A percentile compares a stretch with the other conserved stretches of the same genome.
phyloP scores from a whole-genome alignment of 1,140 invertebrate genomes.

The Drosophila parvula region DNA sequence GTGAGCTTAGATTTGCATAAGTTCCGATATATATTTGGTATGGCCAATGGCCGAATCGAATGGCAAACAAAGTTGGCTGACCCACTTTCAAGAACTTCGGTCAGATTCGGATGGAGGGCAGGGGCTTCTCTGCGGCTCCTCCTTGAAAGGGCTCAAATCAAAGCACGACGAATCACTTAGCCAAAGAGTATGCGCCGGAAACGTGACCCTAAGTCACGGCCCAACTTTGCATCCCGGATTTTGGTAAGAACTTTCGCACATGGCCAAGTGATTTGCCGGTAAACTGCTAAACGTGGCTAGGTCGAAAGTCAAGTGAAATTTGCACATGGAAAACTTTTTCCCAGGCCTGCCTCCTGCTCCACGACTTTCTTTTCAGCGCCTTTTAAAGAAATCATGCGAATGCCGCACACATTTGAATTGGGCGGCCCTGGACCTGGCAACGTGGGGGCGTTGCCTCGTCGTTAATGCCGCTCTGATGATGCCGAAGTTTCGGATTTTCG shows the following conservation, averaged over 20 bases:
- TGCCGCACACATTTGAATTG: constrained; percentile 64
- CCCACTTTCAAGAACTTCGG: constrained; percentile 51
- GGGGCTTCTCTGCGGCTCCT: constrained; percentile 19
- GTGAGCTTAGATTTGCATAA: constrained; percentile 36
- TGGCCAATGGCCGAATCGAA: constrained; percentile 55
- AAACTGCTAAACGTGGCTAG: constrained; percentile 74
- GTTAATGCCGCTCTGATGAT: constrained; percentile 54
- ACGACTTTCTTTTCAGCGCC: constrained; percentile 30
- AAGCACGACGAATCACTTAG: constrained; percentile 81
- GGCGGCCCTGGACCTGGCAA: constrained; percentile 22
- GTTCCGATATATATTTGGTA: constrained; percentile 35
- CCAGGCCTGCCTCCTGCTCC: constrained; percentile 3
- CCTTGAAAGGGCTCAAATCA: constrained; percentile 55
- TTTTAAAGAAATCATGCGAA: constrained; percentile 64
- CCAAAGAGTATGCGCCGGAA: constrained; percentile 53
- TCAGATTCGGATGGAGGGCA: not conserved
- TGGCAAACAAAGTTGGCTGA: constrained; percentile 62
- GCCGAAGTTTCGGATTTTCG: constrained; percentile 43
- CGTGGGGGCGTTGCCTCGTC: constrained; percentile 16
- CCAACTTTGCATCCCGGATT: constrained; percentile 65
- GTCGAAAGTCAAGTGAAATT: constrained; percentile 66
- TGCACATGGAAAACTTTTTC: constrained; percentile 65
- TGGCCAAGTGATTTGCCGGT: constrained; percentile 75
- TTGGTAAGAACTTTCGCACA: constrained; percentile 25
- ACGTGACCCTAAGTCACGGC: constrained; percentile 62